These are phyloP conservation scores for Pterostichus niger DNA, from an alignment of 2,888 invertebrate genomes.

Conservation along the genomic window DNA sequence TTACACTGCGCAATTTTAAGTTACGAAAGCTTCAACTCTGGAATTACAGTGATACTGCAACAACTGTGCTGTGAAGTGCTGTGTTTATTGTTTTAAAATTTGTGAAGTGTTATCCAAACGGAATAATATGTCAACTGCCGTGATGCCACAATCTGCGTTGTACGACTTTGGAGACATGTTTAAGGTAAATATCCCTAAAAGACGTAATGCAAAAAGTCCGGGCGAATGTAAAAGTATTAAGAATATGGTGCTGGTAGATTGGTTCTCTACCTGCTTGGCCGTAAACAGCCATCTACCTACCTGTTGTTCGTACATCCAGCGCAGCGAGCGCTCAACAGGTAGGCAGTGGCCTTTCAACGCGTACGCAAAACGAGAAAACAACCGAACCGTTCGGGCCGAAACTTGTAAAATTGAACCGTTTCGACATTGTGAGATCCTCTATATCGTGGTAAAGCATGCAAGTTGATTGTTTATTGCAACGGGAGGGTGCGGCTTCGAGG, in stretches of 20 bases:
- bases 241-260: background rate
- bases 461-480: background rate
- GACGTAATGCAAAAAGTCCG: background rate
- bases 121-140: constrained; percentile 86
- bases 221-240: background rate
- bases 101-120: constrained; percentile 67
- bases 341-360: constrained; percentile 42
- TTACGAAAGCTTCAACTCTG: constrained; percentile 47
- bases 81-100: constrained; percentile 54
- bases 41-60: constrained; percentile 47
- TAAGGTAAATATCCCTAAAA: constrained; percentile 80
- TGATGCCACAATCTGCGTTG: constrained; percentile 87
- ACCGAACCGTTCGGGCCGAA: background rate
- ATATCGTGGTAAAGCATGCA: background rate
- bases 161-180: constrained; percentile 88
- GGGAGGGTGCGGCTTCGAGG: constrained; percentile 14
- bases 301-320: constrained; percentile 6
- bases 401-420: background rate
- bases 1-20: constrained; percentile 64
- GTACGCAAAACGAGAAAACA: background rate
- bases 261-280: constrained; percentile 10
- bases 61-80: constrained; percentile 66
- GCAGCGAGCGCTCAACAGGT: constrained; percentile 51
- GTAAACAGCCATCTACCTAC: background rate
- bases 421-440: background rate